Evolutionary conservation across 1,140 invertebrate genomes (phyloP).

Genomic region (Pseudachorutes palmiensis): DNA sequence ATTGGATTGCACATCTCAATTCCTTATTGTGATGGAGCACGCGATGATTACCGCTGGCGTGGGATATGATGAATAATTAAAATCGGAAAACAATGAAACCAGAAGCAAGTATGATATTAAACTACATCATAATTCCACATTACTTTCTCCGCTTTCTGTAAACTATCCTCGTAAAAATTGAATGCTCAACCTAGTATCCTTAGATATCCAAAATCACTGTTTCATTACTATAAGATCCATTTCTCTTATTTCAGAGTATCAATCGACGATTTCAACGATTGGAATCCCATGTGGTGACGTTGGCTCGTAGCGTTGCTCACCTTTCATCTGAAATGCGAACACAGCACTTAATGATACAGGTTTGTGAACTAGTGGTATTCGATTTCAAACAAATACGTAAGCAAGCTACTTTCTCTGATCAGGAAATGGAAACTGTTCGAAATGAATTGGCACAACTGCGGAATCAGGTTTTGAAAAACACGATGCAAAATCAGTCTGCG

Average conservation of each 20-base stretch:
- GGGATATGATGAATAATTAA: too few relatives aligned
- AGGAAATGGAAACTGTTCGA: constrained; percentile 79
- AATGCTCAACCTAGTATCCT: too few relatives aligned
- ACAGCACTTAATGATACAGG: constrained; percentile 76
- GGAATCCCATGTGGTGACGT: constrained; percentile 83
- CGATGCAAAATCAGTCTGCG: constrained; percentile 32
- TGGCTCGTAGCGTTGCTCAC: constrained; percentile 85
- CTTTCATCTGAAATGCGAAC: constrained; percentile 84
- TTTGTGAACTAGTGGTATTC: constrained; percentile 29
- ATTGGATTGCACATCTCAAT: too few relatives aligned
- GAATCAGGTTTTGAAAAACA: constrained; percentile 46
- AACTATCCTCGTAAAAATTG: too few relatives aligned
- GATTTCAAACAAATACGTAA: not conserved
- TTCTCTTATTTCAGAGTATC: constrained; percentile 66
- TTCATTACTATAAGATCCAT: too few relatives aligned
- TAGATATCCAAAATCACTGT: too few relatives aligned
- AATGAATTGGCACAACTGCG: constrained; percentile 70
- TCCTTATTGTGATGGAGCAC: too few relatives aligned
- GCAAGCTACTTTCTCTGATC: constrained; percentile 9
- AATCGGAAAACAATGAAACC: too few relatives aligned
- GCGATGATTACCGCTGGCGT: too few relatives aligned
- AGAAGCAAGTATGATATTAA: too few relatives aligned
- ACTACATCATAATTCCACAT: too few relatives aligned
- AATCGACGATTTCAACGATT: constrained; percentile 80
- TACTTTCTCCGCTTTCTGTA: too few relatives aligned